Percentiles rank a stretch among this genome's conserved stretches.
phyloP scores from a whole-genome alignment of 53 echinoderm and acorn worm species.

The Antedon mediterranea region DNA sequence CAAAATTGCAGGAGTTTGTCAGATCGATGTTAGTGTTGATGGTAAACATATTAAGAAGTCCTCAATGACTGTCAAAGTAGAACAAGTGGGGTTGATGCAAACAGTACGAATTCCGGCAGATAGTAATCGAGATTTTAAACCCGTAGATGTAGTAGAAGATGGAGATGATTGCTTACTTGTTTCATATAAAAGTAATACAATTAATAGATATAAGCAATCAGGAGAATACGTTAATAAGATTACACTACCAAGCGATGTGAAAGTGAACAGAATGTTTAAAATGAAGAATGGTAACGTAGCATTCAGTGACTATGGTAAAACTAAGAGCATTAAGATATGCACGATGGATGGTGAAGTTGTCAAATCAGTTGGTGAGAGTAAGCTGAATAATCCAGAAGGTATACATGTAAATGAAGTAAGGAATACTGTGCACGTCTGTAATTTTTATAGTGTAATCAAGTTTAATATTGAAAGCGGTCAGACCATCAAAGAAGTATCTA shows the following conservation, averaged over 20 bases:
- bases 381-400: neutral
- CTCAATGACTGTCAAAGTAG: no score
- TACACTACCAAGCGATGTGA: neutral
- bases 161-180: neutral
- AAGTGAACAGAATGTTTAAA: neutral
- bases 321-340: neutral
- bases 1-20: no score
- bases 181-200: neutral
- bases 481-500: no score
- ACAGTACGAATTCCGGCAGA: neutral
- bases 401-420: neutral
- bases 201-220: neutral
- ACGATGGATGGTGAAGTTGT: neutral
- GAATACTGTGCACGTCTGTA: neutral
- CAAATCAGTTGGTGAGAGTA: neutral
- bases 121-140: neutral
- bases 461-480: no score
- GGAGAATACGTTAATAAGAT: neutral
- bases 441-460: neutral
- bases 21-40: no score
- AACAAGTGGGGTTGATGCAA: no score
- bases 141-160: neutral
- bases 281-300: neutral
- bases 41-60: no score
- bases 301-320: neutral